phyloP scores from a whole-genome alignment of 2,113 vertebrate genomes.

The Eulemur rufifrons region DNA sequence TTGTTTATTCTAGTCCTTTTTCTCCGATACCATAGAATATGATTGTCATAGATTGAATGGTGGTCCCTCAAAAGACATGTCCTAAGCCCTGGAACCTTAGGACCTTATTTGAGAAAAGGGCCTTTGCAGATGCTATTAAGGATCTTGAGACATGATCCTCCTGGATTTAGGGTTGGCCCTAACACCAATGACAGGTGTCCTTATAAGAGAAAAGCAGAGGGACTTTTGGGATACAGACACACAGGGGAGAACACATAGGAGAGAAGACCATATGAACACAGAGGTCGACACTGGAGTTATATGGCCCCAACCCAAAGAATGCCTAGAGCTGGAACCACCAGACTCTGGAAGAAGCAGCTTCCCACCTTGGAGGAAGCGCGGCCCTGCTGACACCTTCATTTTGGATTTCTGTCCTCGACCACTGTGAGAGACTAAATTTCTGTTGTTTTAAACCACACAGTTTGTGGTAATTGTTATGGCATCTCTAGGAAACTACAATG shows the following conservation, averaged over 20 bases:
- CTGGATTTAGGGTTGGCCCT: background rate
- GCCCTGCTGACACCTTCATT: background rate
- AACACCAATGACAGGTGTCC: background rate
- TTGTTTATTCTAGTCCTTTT: background rate
- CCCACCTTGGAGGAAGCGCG: background rate
- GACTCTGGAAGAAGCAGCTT: background rate
- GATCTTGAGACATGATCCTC: background rate
- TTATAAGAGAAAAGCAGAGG: background rate
- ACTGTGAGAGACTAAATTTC: background rate
- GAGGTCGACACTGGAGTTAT: background rate
- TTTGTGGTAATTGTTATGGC: background rate
- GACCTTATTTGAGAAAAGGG: background rate
- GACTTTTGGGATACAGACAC: background rate
- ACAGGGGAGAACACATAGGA: background rate
- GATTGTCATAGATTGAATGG: background rate
- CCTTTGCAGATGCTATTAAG: background rate
- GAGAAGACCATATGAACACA: background rate
- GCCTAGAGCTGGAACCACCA: background rate
- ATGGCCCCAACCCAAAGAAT: background rate
- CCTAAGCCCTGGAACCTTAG: background rate
- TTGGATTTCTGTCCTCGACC: background rate
- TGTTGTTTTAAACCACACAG: background rate
- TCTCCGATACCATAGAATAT: background rate
- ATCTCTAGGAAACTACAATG: background rate
- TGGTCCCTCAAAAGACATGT: background rate